These are phyloP conservation scores for Erebia ligea DNA, from an alignment of 2,888 invertebrate species.

Conservation along the genomic window DNA sequence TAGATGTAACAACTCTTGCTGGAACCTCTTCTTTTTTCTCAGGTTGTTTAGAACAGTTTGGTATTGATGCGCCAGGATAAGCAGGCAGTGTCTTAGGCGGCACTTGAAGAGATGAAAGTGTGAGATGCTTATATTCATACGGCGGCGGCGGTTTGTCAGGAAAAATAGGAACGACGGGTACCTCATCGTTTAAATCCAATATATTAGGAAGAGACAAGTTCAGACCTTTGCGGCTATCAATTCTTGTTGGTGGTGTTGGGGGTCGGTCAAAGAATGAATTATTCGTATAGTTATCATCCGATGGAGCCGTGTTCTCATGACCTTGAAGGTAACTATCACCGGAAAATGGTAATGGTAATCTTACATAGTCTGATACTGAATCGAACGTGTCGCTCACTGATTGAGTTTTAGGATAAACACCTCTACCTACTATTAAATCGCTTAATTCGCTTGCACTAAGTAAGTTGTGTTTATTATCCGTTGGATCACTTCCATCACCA, in stretches of 20 bases:
- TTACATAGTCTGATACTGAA: constrained; percentile 95
- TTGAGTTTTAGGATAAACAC: constrained; percentile 87
- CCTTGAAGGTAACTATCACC: constrained; percentile 84
- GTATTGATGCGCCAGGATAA: constrained; percentile 78
- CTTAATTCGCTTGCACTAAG: constrained; percentile 93
- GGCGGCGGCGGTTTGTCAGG: constrained; percentile 86
- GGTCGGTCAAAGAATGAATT: constrained; percentile 82
- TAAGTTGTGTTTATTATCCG: constrained; percentile 89
- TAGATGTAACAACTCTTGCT: constrained; percentile 89
- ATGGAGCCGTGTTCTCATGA: constrained; percentile 84
- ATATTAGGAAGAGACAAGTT: constrained; percentile 77
- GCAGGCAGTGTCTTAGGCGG: constrained; percentile 86
- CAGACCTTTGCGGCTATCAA: constrained; percentile 83
- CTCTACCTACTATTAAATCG: constrained; percentile 91
- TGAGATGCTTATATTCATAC: constrained; percentile 86
- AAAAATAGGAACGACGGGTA: constrained; percentile 52
- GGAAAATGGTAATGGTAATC: constrained; percentile 85
- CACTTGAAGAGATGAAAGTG: constrained; percentile 64
- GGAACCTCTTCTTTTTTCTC: constrained; percentile 86
- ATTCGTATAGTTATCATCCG: constrained; percentile 78
- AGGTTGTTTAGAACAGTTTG: constrained; percentile 52
- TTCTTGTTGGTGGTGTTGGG: constrained; percentile 87
- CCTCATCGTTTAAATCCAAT: constrained; percentile 63
- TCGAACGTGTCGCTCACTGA: constrained; percentile 93
- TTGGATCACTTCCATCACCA: constrained; percentile 95